Conservation (phyloP, 1,140 invertebrate species). For the Lordiphosa collinella region DNA sequence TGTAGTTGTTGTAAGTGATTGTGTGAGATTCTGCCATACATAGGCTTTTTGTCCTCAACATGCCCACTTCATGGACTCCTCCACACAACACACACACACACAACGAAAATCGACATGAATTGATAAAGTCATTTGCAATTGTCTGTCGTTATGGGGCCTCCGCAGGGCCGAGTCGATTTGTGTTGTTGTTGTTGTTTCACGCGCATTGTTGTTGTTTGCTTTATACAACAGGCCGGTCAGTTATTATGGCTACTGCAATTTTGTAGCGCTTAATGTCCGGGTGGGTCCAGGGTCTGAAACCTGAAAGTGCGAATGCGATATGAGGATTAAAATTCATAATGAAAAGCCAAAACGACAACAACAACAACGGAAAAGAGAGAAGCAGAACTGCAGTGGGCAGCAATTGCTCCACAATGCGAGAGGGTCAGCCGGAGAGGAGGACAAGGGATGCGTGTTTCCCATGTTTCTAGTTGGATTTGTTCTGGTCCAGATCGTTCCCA, state of each 20-base stretch:
- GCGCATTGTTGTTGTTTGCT: slow-evolving; percentile 69
- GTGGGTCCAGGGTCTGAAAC: slow-evolving; percentile 35
- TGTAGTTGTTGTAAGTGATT: slow-evolving; percentile 57
- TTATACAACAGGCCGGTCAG: slow-evolving; percentile 60
- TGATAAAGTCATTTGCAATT: slow-evolving; percentile 78
- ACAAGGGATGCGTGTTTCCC: slow-evolving; percentile 5
- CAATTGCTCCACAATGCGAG: slow-evolving; percentile 35
- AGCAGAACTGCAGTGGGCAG: slow-evolving; percentile 8
- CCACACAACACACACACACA: slow-evolving; percentile 13
- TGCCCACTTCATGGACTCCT: slow-evolving; percentile 51
- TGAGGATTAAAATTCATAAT: slow-evolving; percentile 76
- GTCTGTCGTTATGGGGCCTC: slow-evolving; percentile 65
- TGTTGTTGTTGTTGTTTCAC: slow-evolving; percentile 50
- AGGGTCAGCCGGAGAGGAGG: background rate
- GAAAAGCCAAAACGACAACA: slow-evolving; percentile 59
- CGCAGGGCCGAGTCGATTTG: slow-evolving; percentile 19
- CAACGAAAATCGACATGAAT: slow-evolving; percentile 72
- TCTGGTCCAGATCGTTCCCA: slow-evolving; percentile 45
- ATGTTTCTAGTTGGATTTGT: slow-evolving; percentile 19
- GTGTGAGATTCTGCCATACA: slow-evolving; percentile 42
- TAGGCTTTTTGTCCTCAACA: slow-evolving; percentile 64
- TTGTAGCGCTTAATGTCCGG: slow-evolving; percentile 71
- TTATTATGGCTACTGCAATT: slow-evolving; percentile 75
- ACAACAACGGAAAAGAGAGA: slow-evolving; percentile 27
- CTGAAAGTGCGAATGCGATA: slow-evolving; percentile 72